Evolutionary conservation across 2,888 invertebrate genomes (phyloP).

Genomic region (Drosophila setosimentum): DNA sequence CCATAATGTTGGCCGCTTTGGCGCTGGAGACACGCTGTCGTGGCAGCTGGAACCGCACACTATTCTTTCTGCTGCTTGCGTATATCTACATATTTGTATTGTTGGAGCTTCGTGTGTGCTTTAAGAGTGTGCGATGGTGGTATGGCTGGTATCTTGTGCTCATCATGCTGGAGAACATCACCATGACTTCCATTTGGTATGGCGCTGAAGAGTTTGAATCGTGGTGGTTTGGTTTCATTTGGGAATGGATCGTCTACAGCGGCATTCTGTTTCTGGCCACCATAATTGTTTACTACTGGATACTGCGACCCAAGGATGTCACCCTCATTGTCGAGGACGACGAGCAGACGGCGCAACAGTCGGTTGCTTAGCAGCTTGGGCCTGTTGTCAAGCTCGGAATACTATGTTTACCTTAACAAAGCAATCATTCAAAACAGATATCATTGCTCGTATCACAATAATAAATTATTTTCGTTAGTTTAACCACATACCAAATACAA

Average conservation of each 20-base stretch:
- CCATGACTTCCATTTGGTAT: constrained; percentile 90
- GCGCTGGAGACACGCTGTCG: constrained; percentile 88
- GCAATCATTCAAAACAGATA: constrained; percentile 31
- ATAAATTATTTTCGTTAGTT: constrained; percentile 66
- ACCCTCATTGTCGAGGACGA: constrained; percentile 84
- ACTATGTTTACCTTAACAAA: constrained; percentile 44
- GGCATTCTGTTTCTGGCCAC: constrained; percentile 87
- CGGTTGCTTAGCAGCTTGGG: constrained; percentile 51
- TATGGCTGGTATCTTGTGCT: constrained; percentile 89
- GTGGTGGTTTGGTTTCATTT: constrained; percentile 90
- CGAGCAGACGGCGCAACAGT: constrained; percentile 14
- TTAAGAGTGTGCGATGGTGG: constrained; percentile 90
- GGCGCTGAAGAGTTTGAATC: constrained; percentile 86
- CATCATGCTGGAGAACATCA: constrained; percentile 88
- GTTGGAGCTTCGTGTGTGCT: constrained; percentile 92
- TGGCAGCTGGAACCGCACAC: constrained; percentile 86
- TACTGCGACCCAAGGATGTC: constrained; percentile 88
- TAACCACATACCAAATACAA: constrained; percentile 4
- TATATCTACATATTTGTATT: constrained; percentile 91
- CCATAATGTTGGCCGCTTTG: constrained; percentile 88
- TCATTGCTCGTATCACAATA: constrained; percentile 29
- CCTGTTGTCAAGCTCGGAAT: constrained; percentile 25
- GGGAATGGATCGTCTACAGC: constrained; percentile 88
- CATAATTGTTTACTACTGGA: constrained; percentile 88
- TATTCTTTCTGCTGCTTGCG: constrained; percentile 90